phyloP scores from a whole-genome alignment of 2,888 invertebrate species.

The Tinea trinotella region DNA sequence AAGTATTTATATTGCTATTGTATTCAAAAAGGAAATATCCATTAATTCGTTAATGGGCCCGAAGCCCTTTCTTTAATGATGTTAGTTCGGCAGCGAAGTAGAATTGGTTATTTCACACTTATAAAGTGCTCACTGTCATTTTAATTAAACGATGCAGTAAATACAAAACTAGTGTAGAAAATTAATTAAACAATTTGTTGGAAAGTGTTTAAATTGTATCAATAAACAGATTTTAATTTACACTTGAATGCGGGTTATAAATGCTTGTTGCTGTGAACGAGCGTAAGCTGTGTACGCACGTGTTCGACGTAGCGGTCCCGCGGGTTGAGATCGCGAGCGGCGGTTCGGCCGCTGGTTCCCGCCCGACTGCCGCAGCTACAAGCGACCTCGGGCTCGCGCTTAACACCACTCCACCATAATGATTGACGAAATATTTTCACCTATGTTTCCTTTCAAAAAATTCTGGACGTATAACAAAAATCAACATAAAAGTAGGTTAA shows the following conservation, averaged over 20 bases:
- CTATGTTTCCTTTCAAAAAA: conserved; percentile 44
- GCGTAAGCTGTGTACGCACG: background rate
- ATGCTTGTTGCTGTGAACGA: background rate
- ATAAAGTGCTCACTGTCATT: conserved; percentile 9
- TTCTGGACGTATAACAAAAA: conserved; percentile 19
- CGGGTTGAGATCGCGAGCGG: conserved; percentile 24
- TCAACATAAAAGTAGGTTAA: background rate
- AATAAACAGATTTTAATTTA: background rate
- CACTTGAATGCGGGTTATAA: background rate
- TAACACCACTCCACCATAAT: conserved; percentile 34
- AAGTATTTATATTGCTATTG: background rate
- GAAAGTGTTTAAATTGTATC: background rate
- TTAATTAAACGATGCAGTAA: conserved; percentile 1
- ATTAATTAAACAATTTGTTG: background rate
- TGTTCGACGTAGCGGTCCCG: conserved; percentile 25
- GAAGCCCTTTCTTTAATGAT: background rate
- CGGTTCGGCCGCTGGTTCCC: conserved; percentile 33
- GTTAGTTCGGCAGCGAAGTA: background rate
- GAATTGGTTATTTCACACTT: background rate
- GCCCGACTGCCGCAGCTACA: conserved; percentile 33
- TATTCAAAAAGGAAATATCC: background rate
- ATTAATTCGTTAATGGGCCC: conserved; percentile 1
- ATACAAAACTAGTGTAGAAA: background rate
- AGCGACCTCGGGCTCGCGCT: conserved; percentile 26
- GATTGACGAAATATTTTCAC: conserved; percentile 62